Evolutionary conservation across 1,140 invertebrate species (phyloP).

Genomic region (Nixonia krombeini): DNA sequence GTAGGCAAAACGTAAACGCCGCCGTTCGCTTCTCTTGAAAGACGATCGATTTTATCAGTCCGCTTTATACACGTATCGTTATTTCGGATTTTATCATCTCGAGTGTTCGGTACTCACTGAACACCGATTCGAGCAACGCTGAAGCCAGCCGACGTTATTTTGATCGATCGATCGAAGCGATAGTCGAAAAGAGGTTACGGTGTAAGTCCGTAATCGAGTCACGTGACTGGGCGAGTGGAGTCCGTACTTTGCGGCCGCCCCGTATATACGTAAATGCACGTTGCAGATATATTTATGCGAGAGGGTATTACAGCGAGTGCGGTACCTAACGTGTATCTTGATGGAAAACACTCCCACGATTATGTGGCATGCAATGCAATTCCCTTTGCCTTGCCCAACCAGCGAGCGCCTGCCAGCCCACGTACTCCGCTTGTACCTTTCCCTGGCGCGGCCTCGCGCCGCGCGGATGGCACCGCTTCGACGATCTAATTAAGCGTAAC

Average conservation of each 20-base stretch:
- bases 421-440: constrained; percentile 43
- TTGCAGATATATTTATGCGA: constrained; percentile 63
- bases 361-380: constrained; percentile 69
- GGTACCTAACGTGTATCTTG: constrained; percentile 66
- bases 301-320: constrained; percentile 62
- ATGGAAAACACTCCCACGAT: constrained; percentile 70
- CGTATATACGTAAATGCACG: constrained; percentile 57
- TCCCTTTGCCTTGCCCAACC: constrained; percentile 61
- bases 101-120: too few relatives aligned
- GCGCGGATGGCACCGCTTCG: constrained; percentile 49
- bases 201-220: too few relatives aligned
- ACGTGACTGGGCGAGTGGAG: neutral
- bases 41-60: too few relatives aligned
- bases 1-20: too few relatives aligned
- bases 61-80: too few relatives aligned
- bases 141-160: too few relatives aligned
- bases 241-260: constrained; percentile 53
- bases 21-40: too few relatives aligned
- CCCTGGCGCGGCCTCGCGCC: constrained; percentile 26
- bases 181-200: too few relatives aligned
- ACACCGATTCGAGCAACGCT: too few relatives aligned
- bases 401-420: constrained; percentile 48
- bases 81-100: too few relatives aligned
- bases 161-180: too few relatives aligned
- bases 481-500: constrained; percentile 60